Base-by-base conservation (phyloP, 2,113 vertebrate genomes). In the Galeopterus variegatus region DNA sequence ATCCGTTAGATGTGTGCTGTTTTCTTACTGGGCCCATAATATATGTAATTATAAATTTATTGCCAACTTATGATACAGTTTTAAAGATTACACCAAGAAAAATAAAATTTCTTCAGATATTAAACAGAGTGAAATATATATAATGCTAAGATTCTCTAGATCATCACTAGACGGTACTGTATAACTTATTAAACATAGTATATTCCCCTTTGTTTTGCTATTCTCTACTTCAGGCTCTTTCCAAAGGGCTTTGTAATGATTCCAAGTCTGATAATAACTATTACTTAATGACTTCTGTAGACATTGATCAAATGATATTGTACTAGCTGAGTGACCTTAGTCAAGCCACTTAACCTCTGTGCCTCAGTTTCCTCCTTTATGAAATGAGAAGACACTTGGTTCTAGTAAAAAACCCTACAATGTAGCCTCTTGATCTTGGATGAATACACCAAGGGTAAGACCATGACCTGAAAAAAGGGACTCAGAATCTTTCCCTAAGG, bases 121-220 rank as follows among this genome's bases (percentile, higher is more conserved):
- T 67, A 81, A 77, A 56, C 58, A 73, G 6, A 33, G 45, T 77
- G 11, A 87, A 96, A 73, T 14, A 62, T 36, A 2, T 67, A 60
- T 36, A 96, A 64, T 23, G 10, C 83, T 84, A 21, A 84, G 60
- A 73, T 88, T 65, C 33, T 60, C 48, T 64, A 64, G 56, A 36
- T 83, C 14, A 84, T 88, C 93, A 96, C 96, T 95, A 96, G 91
- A 93, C 93, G 91, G 60, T 65, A 70, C 24, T 73, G 18, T 75
- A 60, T 18, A 90, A 80, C 76, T 45, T 86, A 67, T 41, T 76
- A 60, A 94, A 48, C 54, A n/a, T 12, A 54, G 4, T 45, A 5
- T 67, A 33, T 36, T 54, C 5, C 4, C 6, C 36, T 45, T 36
- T 15, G 15, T 69, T 90, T 77, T 60, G 21, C 64, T 65, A 13